phyloP scores from a whole-genome alignment of 2,888 invertebrate genomes.

The Lissocephala sabroskyi region DNA sequence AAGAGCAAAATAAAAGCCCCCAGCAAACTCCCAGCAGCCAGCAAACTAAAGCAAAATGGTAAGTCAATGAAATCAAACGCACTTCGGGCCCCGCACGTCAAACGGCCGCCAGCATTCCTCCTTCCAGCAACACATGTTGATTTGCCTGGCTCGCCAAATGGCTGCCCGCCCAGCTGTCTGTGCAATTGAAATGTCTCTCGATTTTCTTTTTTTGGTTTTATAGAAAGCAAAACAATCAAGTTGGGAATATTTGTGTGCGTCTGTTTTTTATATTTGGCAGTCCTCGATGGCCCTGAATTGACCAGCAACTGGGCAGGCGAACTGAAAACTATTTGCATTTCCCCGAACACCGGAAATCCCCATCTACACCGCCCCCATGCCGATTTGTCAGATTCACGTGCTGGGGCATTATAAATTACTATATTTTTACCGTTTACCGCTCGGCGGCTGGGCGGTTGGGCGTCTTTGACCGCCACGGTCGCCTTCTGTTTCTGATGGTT shows the following conservation, averaged over 20 bases:
- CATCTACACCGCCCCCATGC: neutral
- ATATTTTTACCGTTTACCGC: constrained; percentile 2
- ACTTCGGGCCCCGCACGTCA: neutral
- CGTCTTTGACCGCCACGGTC: constrained; percentile 24
- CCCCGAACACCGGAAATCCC: no score
- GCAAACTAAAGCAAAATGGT: constrained; percentile 41
- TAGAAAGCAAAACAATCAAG: neutral
- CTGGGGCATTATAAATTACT: constrained; percentile 60
- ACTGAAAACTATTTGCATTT: no score
- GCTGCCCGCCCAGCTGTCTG: constrained; percentile 34
- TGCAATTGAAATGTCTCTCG: constrained; percentile 29
- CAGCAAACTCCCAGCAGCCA: no score
- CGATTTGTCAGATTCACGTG: constrained; percentile 50
- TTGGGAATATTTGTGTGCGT: constrained; percentile 26
- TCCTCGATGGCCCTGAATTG: no score
- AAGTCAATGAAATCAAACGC: constrained; percentile 23
- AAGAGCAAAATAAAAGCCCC: neutral
- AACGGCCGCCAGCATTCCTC: constrained; percentile 1
- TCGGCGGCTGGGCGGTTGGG: neutral
- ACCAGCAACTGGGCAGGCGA: no score
- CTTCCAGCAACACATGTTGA: constrained; percentile 13
- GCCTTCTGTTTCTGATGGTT: constrained; percentile 62
- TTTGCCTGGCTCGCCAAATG: neutral
- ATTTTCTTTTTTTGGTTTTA: no score
- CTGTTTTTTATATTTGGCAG: constrained; percentile 56